Evolutionary conservation across 2,113 vertebrate genomes (phyloP).

Genomic region (Motacilla alba): DNA sequence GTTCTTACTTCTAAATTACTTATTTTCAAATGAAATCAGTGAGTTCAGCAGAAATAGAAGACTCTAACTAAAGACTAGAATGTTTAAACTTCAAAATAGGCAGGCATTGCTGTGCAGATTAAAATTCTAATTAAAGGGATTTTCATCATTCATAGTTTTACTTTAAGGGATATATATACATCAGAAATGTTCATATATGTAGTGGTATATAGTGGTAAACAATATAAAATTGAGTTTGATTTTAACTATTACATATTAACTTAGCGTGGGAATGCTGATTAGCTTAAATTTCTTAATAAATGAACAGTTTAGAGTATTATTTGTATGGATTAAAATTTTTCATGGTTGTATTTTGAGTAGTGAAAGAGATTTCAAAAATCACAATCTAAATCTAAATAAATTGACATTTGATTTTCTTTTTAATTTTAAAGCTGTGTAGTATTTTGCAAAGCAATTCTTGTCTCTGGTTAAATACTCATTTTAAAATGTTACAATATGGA

Average conservation of each 20-base stretch:
- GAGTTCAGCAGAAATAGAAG: neutral
- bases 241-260: neutral
- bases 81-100: neutral
- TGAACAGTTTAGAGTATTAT: neutral
- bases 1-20: neutral
- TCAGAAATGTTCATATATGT: neutral
- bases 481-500: constrained; percentile 16
- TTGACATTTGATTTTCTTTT: neutral
- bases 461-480: neutral
- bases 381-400: neutral
- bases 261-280: neutral
- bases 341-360: neutral
- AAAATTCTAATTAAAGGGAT: neutral
- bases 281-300: neutral
- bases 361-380: neutral
- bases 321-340: neutral
- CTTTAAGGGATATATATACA: neutral
- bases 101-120: neutral
- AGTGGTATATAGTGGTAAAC: neutral
- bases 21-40: neutral
- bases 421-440: neutral
- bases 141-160: neutral
- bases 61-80: neutral
- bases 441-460: constrained; percentile 18
- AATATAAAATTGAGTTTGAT: neutral